phyloP scores from a whole-genome alignment of 2,888 invertebrate genomes.

The Nineta flava region DNA sequence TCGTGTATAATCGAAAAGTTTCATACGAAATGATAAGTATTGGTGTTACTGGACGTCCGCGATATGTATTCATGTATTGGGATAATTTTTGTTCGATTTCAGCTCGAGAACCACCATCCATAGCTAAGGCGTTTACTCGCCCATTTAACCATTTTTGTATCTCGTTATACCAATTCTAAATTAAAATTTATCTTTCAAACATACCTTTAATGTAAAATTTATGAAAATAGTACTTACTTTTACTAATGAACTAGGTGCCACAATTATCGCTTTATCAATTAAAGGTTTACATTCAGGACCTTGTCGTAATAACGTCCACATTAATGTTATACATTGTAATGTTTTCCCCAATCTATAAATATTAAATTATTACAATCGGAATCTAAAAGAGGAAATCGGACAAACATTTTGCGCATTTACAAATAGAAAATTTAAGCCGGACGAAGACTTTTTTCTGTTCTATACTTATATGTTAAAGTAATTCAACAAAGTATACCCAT shows the following conservation, averaged over 20 bases:
- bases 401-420: no score
- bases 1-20: slow-evolving; percentile 87
- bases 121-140: slow-evolving; percentile 62
- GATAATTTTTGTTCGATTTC: slow-evolving; percentile 67
- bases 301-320: slow-evolving; percentile 90
- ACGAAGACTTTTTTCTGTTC: no score
- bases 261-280: slow-evolving; percentile 86
- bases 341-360: slow-evolving; percentile 70
- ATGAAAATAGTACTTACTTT: slow-evolving; percentile 35
- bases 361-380: background rate
- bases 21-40: slow-evolving; percentile 98
- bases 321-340: slow-evolving; percentile 86
- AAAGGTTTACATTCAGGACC: slow-evolving; percentile 81
- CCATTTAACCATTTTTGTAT: slow-evolving; percentile 91
- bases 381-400: no score
- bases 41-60: slow-evolving; percentile 67
- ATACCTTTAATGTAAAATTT: background rate
- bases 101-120: slow-evolving; percentile 76
- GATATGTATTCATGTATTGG: slow-evolving; percentile 69
- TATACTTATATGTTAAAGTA: no score
- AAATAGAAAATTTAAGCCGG: no score
- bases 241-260: slow-evolving; percentile 92
- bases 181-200: background rate
- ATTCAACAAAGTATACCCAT: no score
- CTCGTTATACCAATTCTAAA: slow-evolving; percentile 92